Evolutionary conservation across 1,140 invertebrate species (phyloP).

Genomic region (Leguminivora glycinivorella): DNA sequence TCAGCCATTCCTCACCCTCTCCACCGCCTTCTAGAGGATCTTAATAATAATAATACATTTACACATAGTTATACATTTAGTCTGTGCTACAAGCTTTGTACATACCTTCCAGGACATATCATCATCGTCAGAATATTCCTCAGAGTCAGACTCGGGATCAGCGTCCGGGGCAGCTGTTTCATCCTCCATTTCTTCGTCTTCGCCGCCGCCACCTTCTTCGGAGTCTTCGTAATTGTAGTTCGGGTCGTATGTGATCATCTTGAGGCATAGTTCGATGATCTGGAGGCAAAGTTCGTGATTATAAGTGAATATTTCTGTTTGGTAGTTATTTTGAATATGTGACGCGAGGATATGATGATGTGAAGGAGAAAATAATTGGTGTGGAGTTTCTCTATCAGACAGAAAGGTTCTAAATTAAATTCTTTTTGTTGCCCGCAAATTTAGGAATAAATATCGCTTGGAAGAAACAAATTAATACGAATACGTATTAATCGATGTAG

Average conservation of each 20-base stretch:
- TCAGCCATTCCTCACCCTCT: slow-evolving; percentile 83
- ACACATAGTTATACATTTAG: no score
- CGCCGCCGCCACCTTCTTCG: slow-evolving; percentile 83
- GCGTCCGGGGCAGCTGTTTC: slow-evolving; percentile 86
- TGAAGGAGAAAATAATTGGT: no score
- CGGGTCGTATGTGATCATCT: slow-evolving; percentile 98
- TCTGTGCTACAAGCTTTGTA: background rate
- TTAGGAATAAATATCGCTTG: no score
- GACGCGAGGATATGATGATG: no score
- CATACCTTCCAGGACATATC: slow-evolving; percentile 99
- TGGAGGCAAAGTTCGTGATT: slow-evolving; percentile 57
- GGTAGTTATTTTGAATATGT: no score
- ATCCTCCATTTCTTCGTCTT: slow-evolving; percentile 84
- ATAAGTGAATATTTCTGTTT: background rate
- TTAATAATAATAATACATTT: no score
- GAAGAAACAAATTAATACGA: no score
- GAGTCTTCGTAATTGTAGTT: slow-evolving; percentile 98
- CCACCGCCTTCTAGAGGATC: slow-evolving; percentile 85
- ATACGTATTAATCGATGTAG: no score
- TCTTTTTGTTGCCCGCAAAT: no score
- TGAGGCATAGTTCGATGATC: slow-evolving; percentile 94
- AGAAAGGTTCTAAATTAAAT: no score
- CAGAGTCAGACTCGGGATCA: slow-evolving; percentile 83
- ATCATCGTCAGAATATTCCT: slow-evolving; percentile 98
- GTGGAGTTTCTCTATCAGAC: no score